phyloP scores from a whole-genome alignment of 2,888 invertebrate genomes.

The Celastrina argiolus region DNA sequence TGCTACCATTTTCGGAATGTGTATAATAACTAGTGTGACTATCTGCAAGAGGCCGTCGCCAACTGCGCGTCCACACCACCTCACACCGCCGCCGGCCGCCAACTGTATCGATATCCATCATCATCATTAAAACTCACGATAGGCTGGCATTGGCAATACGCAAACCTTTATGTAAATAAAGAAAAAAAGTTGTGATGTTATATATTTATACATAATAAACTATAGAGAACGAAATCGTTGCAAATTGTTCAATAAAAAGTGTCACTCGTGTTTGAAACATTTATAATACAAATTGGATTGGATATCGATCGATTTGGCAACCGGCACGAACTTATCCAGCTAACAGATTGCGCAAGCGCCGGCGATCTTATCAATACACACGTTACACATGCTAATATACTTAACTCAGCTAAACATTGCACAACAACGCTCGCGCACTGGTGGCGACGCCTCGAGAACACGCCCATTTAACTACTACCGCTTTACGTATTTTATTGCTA shows the following conservation, averaged over 20 bases:
- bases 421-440: conserved; percentile 46
- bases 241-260: not conserved
- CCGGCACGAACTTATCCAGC: not conserved
- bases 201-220: not conserved
- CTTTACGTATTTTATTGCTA: conserved; percentile 69
- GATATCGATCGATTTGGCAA: not conserved
- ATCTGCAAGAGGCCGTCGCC: conserved; percentile 44
- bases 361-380: conserved; percentile 35
- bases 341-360: conserved; percentile 20
- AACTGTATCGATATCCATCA: conserved; percentile 4
- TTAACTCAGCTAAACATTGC: conserved; percentile 55
- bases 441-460: conserved; percentile 44
- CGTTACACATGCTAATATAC: conserved; percentile 26
- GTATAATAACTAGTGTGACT: conserved; percentile 73
- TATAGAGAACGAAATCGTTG: not conserved
- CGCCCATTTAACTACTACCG: conserved; percentile 58
- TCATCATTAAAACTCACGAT: no score
- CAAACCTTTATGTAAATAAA: no score
- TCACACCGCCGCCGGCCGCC: conserved; percentile 17
- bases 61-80: conserved; percentile 28
- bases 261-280: not conserved
- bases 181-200: no score
- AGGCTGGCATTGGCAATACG: no score
- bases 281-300: not conserved
- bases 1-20: conserved; percentile 72